These are phyloP conservation scores for Anser brachyrhynchus DNA, from an alignment of 2,113 vertebrate species.

Conservation along the genomic window DNA sequence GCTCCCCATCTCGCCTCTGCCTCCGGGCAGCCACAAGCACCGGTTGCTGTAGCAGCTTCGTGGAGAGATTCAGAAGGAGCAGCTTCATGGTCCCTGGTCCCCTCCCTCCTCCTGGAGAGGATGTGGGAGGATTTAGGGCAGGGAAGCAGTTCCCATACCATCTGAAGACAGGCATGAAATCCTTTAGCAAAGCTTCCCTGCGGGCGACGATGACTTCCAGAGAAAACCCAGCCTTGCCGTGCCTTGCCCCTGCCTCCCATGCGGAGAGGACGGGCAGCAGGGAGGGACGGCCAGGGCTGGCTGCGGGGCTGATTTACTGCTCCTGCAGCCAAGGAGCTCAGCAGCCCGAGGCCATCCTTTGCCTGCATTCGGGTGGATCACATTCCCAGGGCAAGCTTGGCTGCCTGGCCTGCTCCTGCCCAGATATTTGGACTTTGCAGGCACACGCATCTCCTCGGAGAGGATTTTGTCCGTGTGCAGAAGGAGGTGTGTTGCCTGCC, in stretches of 20 bases:
- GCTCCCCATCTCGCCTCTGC: accelerated
- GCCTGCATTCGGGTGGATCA: neutral
- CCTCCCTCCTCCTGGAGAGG: neutral
- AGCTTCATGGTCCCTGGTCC: accelerated
- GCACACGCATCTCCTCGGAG: neutral
- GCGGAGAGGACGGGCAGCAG: neutral
- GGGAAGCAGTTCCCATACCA: neutral
- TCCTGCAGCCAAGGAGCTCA: neutral
- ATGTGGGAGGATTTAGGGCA: constrained; percentile 37
- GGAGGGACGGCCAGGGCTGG: neutral
- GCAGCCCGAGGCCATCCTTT: neutral
- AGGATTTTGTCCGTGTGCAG: constrained; percentile 22
- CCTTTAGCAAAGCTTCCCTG: constrained; percentile 42
- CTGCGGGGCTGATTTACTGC: neutral
- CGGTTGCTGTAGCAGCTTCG: neutral
- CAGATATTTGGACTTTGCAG: constrained; percentile 14
- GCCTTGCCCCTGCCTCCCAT: neutral
- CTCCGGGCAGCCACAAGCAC: neutral
- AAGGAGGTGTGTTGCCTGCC: constrained; percentile 4
- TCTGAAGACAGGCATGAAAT: constrained; percentile 48
- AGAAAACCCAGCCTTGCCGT: neutral
- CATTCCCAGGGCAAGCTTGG: neutral
- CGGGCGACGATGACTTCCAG: constrained; percentile 6
- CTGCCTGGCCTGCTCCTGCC: neutral
- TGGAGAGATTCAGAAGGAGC: neutral